These are phyloP conservation scores for Latrodectus geometricus DNA, from an alignment of 1,140 invertebrate species.

Conservation along the genomic window DNA sequence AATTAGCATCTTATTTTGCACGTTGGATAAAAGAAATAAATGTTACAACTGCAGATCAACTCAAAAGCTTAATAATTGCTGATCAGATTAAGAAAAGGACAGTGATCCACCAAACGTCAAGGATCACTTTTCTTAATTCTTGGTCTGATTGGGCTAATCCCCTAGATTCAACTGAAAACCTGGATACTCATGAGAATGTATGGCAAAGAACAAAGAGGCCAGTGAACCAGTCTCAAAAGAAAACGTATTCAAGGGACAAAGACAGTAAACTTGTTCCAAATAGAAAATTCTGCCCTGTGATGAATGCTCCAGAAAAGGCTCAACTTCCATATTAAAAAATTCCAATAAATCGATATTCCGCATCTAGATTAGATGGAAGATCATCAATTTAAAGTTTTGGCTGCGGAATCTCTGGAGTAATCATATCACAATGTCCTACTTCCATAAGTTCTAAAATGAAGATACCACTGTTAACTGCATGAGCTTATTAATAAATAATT, in stretches of 20 bases:
- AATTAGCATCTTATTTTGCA: not conserved
- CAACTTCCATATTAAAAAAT: too few relatives aligned
- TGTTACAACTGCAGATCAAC: not conserved
- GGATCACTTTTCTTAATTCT: not conserved
- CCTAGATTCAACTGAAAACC: not conserved
- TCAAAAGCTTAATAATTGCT: not conserved
- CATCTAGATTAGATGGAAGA: too few relatives aligned
- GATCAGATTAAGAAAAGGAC: not conserved
- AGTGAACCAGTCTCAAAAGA: not conserved
- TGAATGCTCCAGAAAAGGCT: not conserved
- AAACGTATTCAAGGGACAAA: too few relatives aligned
- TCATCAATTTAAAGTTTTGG: not conserved
- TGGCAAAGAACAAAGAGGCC: not conserved
- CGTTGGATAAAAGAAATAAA: not conserved
- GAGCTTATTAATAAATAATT: not conserved
- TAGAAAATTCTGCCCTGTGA: not conserved
- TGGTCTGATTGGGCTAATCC: not conserved
- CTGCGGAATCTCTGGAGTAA: not conserved
- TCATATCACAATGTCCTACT: not conserved
- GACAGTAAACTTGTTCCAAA: slow-evolving; percentile 3
- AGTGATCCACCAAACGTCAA: not conserved
- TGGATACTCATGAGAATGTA: not conserved
- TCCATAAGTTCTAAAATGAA: not conserved
- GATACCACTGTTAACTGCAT: not conserved
- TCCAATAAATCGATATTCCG: too few relatives aligned